phyloP scores from a whole-genome alignment of 2,113 vertebrate genomes.

The Dasyornis broadbenti region DNA sequence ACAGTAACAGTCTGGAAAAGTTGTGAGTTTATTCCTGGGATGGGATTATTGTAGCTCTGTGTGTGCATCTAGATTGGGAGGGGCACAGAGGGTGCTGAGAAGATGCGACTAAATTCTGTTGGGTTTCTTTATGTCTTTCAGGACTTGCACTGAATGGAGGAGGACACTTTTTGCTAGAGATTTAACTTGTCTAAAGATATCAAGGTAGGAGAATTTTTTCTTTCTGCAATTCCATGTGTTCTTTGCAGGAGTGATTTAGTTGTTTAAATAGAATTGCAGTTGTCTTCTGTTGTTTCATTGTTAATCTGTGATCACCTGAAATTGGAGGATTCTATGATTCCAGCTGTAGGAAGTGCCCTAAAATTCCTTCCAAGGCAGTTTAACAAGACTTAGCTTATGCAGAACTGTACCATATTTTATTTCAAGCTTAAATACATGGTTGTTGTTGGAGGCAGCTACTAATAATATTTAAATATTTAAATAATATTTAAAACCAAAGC shows the following conservation, averaged over 20 bases:
- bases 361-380: background rate
- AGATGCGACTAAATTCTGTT: background rate
- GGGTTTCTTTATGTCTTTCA: background rate
- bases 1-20: background rate
- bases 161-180: background rate
- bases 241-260: background rate
- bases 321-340: background rate
- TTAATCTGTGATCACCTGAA: background rate
- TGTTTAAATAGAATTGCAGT: background rate
- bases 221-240: background rate
- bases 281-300: background rate
- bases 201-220: conserved; percentile 26
- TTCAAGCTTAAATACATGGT: background rate
- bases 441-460: background rate
- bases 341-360: background rate
- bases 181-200: background rate
- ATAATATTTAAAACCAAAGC: background rate
- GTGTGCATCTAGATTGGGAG: rapidly evolving
- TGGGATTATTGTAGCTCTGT: background rate
- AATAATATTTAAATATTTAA: background rate
- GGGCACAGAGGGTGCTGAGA: background rate
- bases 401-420: background rate
- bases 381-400: background rate
- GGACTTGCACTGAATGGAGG: conserved; percentile 56
- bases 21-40: background rate